Percentiles rank a stretch among this genome's conserved stretches.
phyloP scores from a whole-genome alignment of 2,888 invertebrate species.

The Luperina nickerlii region DNA sequence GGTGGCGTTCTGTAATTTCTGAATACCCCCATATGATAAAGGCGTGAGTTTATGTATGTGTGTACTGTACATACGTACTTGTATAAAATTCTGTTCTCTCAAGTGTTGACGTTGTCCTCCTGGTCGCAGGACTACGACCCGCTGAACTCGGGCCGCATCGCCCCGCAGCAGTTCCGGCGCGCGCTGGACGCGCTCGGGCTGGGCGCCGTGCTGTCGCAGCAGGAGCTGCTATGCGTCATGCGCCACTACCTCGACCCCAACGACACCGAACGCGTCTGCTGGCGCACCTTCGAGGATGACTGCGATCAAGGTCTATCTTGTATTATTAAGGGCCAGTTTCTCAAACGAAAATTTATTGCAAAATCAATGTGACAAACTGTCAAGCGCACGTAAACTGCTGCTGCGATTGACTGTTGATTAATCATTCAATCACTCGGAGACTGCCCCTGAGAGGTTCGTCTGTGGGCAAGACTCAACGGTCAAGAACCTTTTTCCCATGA shows the following conservation, averaged over 20 bases:
- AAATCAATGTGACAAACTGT: background rate
- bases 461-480: too few relatives aligned
- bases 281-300: constrained; percentile 94
- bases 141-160: constrained; percentile 92
- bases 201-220: constrained; percentile 90
- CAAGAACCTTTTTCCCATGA: too few relatives aligned
- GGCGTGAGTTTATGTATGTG: too few relatives aligned
- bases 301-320: constrained; percentile 92
- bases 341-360: background rate
- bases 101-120: background rate
- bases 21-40: too few relatives aligned
- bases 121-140: constrained; percentile 92
- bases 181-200: constrained; percentile 92
- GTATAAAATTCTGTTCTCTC: background rate
- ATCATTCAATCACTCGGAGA: background rate
- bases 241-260: constrained; percentile 93
- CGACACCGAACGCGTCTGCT: constrained; percentile 92
- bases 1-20: too few relatives aligned
- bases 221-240: constrained; percentile 92
- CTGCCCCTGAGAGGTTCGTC: too few relatives aligned
- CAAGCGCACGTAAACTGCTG: background rate
- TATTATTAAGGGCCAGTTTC: background rate
- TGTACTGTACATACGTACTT: too few relatives aligned
- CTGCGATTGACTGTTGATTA: background rate
- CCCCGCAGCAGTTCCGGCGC: constrained; percentile 93